Base-by-base conservation (phyloP, 2,113 vertebrate species). In the Entomyzon cyanotis region DNA sequence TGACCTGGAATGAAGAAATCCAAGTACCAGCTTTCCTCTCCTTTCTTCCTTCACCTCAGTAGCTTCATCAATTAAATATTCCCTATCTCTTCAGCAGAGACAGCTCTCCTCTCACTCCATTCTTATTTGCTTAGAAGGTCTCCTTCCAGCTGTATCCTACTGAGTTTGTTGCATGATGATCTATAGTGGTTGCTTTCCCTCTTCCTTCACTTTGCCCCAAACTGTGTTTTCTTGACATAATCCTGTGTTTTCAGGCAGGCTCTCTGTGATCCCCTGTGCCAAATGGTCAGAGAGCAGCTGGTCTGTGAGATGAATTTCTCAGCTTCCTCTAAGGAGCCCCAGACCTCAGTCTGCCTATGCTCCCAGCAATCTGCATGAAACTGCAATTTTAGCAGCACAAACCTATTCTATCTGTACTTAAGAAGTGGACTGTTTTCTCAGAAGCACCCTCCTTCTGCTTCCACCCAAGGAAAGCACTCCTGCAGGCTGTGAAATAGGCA, bases 1-100 rank as follows among this genome's bases (percentile, higher is more conserved):
- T 87, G 94, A 83, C 92, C 84, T 73, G 91, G 94, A 90, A 92
- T 81, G 93, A 92, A 94, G 88, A 93, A 96, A 95, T 93, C 73
- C 73, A 82, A 82, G 60, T 25, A 75, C 76, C 20, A 14, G 41
- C n/a, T 90, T 92, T 90, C 68, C 68, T 96, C 37, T 83, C 52
- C n/a, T 60, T 25, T 77, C 63, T 93, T 91, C 65, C 25, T 59
- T 80, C 93, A 94, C 83, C 37, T 96, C 93, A 81, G 83, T 56
- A 65, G 49, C 76, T 95, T 64, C 3, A 15, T 86, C 93, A 93
- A 87, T 87, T 94, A 84, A 91, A 84, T 84, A 74, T 70, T 93
- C 56, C 76, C 69, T 70, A 55, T 90, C 83, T 86, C 83, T 84
- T 39, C 41, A 44, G 76, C 56, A 81, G 84, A 79, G 16, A 58